Conservation (phyloP, 1,140 invertebrate genomes). For the Papilio dardanus region DNA sequence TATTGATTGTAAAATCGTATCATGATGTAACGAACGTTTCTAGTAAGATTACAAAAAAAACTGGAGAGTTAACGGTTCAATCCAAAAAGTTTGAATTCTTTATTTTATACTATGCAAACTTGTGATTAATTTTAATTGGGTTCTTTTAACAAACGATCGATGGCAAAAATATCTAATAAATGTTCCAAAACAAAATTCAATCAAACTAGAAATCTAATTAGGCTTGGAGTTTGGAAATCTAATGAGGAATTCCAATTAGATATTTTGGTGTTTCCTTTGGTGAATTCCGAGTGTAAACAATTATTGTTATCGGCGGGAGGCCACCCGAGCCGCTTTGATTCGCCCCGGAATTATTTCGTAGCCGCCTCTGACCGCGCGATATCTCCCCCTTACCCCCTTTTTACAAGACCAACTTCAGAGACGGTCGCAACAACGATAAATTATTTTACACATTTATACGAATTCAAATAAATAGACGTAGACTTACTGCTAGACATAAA, state of each 20-base stretch:
- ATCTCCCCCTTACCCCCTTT: slow-evolving; percentile 39
- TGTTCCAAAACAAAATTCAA: slow-evolving; percentile 42
- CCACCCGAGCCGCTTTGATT: slow-evolving; percentile 70
- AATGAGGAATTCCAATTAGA: slow-evolving; percentile 81
- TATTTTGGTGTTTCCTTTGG: slow-evolving; percentile 70
- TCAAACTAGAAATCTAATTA: slow-evolving; percentile 68
- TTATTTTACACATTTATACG: not conserved
- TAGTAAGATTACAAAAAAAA: too few species aligned
- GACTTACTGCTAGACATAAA: not conserved
- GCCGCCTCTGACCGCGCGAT: slow-evolving; percentile 45
- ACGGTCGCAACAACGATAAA: not conserved
- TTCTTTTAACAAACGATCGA: not conserved
- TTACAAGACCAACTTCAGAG: slow-evolving; percentile 18
- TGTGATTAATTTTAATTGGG: not conserved
- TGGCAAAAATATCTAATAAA: slow-evolving; percentile 31
- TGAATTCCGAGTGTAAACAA: slow-evolving; percentile 71
- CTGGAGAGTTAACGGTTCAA: too few species aligned
- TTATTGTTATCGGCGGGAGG: slow-evolving; percentile 75
- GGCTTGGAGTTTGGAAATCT: slow-evolving; percentile 59
- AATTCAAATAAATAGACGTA: not conserved
- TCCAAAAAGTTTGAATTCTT: too few species aligned
- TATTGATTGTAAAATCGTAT: too few species aligned
- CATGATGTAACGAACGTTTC: too few species aligned
- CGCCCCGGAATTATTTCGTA: slow-evolving; percentile 59
- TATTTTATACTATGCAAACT: too few species aligned